Evolutionary conservation across 2,113 vertebrate species (phyloP).

Genomic region (Phylloscopus trochilus): DNA sequence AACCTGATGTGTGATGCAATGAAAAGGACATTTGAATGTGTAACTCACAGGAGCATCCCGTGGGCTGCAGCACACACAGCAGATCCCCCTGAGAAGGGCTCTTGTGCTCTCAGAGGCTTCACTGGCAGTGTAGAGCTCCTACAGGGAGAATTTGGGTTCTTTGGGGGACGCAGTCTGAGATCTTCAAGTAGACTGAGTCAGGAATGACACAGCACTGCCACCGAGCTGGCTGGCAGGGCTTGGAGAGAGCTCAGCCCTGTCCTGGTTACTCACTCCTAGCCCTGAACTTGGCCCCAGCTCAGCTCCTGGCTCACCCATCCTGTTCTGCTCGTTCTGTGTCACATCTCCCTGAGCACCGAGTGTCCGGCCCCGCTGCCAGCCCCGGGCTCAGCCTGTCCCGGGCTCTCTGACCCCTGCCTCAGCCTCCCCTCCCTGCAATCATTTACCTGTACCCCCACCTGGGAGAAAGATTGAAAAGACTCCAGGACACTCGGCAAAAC

Average conservation of each 20-base stretch:
- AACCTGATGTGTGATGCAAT: not conserved
- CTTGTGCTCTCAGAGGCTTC: not conserved
- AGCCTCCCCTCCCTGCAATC: not conserved
- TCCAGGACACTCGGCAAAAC: rapidly evolving
- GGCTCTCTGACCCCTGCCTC: not conserved
- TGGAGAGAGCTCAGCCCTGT: not conserved
- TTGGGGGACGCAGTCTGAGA: not conserved
- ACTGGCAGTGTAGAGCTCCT: rapidly evolving
- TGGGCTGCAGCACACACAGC: not conserved
- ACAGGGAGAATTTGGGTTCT: no score
- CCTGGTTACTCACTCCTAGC: not conserved
- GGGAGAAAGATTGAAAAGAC: not conserved
- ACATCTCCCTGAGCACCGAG: not conserved
- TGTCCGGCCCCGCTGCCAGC: not conserved
- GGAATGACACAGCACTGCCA: rapidly evolving
- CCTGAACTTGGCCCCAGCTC: not conserved
- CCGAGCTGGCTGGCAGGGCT: not conserved
- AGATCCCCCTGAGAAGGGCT: not conserved
- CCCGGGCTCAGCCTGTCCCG: not conserved
- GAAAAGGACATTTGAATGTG: not conserved
- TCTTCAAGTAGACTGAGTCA: not conserved
- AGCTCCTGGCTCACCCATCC: not conserved
- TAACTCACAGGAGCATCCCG: not conserved
- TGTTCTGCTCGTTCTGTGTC: not conserved
- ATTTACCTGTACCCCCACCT: rapidly evolving